Conservation (phyloP, 1,140 invertebrate genomes). For the Lerema accius region DNA sequence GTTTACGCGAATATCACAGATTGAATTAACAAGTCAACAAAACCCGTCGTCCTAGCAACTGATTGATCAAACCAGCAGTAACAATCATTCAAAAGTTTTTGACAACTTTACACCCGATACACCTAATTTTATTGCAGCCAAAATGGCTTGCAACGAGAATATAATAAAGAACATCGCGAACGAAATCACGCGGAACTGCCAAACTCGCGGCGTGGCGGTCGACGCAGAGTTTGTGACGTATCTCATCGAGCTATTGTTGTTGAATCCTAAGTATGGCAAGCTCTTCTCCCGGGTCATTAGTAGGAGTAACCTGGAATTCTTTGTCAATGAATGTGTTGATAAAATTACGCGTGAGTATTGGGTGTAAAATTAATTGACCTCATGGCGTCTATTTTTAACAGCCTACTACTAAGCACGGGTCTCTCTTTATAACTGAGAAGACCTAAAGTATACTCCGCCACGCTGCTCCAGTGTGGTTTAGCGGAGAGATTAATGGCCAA, state of each 20-base stretch:
- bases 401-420: too few relatives aligned
- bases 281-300: conserved; percentile 69
- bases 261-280: conserved; percentile 82
- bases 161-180: conserved; percentile 80
- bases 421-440: too few relatives aligned
- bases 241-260: conserved; percentile 73
- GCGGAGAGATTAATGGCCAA: too few relatives aligned
- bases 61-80: conserved; percentile 26
- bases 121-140: conserved; percentile 29
- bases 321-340: conserved; percentile 75
- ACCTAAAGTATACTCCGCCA: too few relatives aligned
- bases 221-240: conserved; percentile 69
- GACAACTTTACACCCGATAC: neutral
- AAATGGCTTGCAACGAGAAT: conserved; percentile 75
- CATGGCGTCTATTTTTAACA: too few relatives aligned
- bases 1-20: too few relatives aligned
- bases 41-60: conserved; percentile 39
- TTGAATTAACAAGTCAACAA: too few relatives aligned
- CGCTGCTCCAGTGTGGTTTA: too few relatives aligned
- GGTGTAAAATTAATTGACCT: too few relatives aligned
- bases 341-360: conserved; percentile 73
- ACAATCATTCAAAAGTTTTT: conserved; percentile 30
- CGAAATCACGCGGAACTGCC: conserved; percentile 75
- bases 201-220: conserved; percentile 49
- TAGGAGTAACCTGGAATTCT: conserved; percentile 74